Evolutionary conservation across 92 coral and sea anemone genomes (phyloP).

Genomic region (Phymanthus crucifer): DNA sequence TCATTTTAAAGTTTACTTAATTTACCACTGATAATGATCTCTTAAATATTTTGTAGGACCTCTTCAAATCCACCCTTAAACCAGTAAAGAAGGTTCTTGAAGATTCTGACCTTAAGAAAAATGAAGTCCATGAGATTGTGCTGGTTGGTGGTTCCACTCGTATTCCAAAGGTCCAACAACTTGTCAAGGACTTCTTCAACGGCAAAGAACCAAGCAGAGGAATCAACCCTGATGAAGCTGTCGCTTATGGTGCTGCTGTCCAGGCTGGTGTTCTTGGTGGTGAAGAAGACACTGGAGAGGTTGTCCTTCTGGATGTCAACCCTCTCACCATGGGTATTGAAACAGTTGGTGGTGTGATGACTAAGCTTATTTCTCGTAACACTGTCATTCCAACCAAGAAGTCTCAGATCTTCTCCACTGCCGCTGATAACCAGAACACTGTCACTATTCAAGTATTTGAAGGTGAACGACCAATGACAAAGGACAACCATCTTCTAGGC

Average conservation of each 20-base stretch:
- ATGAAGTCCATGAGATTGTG: constrained; percentile 95
- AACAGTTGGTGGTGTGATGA: constrained; percentile 99
- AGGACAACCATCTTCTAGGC: constrained; percentile 93
- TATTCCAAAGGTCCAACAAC: constrained; percentile 91
- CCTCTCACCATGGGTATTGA: constrained; percentile 97
- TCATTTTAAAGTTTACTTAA: not conserved
- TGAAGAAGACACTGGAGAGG: constrained; percentile 98
- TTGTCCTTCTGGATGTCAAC: constrained; percentile 94
- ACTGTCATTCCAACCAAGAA: constrained; percentile 99
- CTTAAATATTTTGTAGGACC: constrained; percentile 50
- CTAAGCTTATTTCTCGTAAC: constrained; percentile 91
- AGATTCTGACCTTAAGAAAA: constrained; percentile 81
- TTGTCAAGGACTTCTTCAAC: constrained; percentile 83
- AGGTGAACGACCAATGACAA: constrained; percentile 99
- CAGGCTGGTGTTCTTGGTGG: constrained; percentile 99
- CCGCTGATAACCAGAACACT: constrained; percentile 98
- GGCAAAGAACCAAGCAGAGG: constrained; percentile 99
- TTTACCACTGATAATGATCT: not conserved
- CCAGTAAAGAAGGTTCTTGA: constrained; percentile 87
- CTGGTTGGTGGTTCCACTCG: constrained; percentile 99
- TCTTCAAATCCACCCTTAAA: constrained; percentile 80
- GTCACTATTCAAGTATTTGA: constrained; percentile 98
- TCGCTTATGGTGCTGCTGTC: constrained; percentile 97
- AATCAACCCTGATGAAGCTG: constrained; percentile 99
- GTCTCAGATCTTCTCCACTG: constrained; percentile 97